Conservation (phyloP, 2,113 vertebrate genomes). For the Onychorhynchus coronatus region DNA sequence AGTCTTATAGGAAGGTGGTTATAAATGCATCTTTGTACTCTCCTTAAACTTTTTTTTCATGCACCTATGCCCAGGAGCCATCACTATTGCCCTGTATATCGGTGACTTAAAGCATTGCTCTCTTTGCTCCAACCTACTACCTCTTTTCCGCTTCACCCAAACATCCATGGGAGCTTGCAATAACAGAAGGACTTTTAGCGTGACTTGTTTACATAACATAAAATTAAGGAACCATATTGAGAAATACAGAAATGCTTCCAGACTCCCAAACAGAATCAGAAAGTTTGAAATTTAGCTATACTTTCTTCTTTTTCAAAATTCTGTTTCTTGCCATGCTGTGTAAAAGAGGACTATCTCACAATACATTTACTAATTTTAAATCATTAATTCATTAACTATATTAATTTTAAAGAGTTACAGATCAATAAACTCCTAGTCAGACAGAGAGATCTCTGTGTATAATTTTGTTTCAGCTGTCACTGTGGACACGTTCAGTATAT, state of each 20-base stretch:
- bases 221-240: not conserved
- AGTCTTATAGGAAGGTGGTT: not conserved
- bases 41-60: not conserved
- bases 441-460: not conserved
- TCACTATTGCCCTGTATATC: not conserved
- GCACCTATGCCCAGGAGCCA: not conserved
- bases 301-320: not conserved
- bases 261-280: not conserved
- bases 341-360: not conserved
- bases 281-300: not conserved
- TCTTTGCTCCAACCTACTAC: not conserved
- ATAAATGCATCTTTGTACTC: not conserved
- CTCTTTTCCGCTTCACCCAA: not conserved
- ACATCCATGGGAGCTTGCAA: not conserved
- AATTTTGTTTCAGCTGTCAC: not conserved
- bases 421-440: not conserved
- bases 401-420: conserved; percentile 10
- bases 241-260: not conserved
- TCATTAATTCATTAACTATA: not conserved
- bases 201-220: not conserved
- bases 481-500: not conserved
- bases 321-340: not conserved
- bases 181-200: not conserved
- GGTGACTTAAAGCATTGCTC: not conserved
- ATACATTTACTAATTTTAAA: not conserved